Evolutionary conservation across 2,797 vertebrate genomes (phyloP).

Genomic region (Gallirallus australis): DNA sequence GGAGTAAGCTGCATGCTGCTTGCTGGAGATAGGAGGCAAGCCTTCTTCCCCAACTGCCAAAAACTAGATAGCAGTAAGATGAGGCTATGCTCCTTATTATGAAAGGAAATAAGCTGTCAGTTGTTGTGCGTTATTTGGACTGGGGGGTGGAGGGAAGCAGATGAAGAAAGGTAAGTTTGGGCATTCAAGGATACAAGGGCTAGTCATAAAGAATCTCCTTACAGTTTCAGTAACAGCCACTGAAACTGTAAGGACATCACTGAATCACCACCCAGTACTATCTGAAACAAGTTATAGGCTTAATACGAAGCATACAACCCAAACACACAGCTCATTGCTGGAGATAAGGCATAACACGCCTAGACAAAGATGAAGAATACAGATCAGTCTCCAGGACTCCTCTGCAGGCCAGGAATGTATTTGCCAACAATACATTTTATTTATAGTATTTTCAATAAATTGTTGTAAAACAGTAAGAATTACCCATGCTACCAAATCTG

Average conservation of each 20-base stretch:
- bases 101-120: neutral
- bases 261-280: neutral
- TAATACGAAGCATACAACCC: neutral
- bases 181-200: neutral
- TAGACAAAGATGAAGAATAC: neutral
- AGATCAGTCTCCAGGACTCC: neutral
- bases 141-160: neutral
- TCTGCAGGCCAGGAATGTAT: neutral
- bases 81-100: neutral
- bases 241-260: too few species aligned
- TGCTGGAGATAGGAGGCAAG: conserved; percentile 27
- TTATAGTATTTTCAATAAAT: neutral
- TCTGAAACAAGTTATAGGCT: neutral
- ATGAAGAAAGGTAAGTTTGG: neutral
- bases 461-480: neutral
- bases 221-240: neutral
- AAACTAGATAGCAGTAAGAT: neutral
- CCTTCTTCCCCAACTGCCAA: neutral
- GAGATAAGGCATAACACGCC: neutral
- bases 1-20: conserved; percentile 39
- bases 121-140: neutral
- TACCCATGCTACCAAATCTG: neutral
- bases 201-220: neutral
- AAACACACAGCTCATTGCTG: neutral
- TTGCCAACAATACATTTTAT: neutral